Base-by-base conservation (phyloP, 2,888 invertebrate genomes). In the Sussaba pulchella region DNA sequence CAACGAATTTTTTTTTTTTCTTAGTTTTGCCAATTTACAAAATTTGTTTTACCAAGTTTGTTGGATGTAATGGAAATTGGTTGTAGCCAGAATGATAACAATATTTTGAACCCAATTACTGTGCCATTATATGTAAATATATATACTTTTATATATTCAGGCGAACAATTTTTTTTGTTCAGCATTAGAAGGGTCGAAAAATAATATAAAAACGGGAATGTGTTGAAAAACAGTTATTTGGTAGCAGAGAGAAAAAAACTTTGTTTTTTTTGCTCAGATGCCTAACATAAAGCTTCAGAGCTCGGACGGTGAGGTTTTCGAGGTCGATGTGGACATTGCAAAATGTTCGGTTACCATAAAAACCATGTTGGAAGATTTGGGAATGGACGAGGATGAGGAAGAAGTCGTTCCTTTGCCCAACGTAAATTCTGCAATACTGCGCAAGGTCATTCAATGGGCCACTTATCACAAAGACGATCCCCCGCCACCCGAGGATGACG, bases 261-360 rank as follows among this genome's bases (percentile, higher is more conserved):
- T 26, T 52, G 24, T 39, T 45, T 47, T 17, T 54, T 67, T 54
- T 24, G 70, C 45, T 72, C 88, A 96, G 95, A 99, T 99, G 98
- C 98, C 98, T 43, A 97, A 95, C 88, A 98, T 99, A 85, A 99
- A 98, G 91, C 93, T 99, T 83, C 98, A 98, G 92, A 98, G 98
- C 81, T 97, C 97, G 0, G 99, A 99, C 93, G 98, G 97, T 67
- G 99, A 99, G 92, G 96, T 97, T 24, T 99, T 99, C 91, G 97
- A 98, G 85, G 98, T 99, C 0, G 99, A 99, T 89, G 97, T 98
- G 0, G 98, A 99, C 92, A 98, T 99, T 78, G 99, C 99, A 57
- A 98, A 98, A 94, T 98, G 98, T 92, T 99, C 99, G 0, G 98
- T 98, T 14, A 99, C 99, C 0, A 99, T 99, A 86, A 99, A 99